A percentile compares a stretch with the other conserved stretches of the same genome.
Evolutionary conservation across 2,113 vertebrate species (phyloP).

Genomic region (Ceuthmochares aereus): DNA sequence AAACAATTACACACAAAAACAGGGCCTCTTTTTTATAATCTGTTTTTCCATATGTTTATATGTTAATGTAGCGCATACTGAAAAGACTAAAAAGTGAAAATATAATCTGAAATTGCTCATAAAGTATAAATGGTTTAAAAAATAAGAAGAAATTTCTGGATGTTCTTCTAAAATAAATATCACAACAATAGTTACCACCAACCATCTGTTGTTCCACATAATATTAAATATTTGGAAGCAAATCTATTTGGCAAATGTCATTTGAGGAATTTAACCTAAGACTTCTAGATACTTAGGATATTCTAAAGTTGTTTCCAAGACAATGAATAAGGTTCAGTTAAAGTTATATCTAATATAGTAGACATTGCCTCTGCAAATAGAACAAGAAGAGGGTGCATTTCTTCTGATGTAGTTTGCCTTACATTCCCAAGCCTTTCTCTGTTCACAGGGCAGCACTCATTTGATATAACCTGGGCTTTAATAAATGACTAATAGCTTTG

Average conservation of each 20-base stretch:
- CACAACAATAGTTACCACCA: background rate
- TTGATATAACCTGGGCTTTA: background rate
- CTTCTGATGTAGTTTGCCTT: background rate
- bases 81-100: background rate
- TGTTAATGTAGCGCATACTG: background rate
- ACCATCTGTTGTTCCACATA: background rate
- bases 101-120: background rate
- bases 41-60: background rate
- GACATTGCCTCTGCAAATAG: background rate
- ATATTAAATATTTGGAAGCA: background rate
- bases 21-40: background rate
- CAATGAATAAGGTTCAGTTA: background rate
- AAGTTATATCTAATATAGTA: background rate
- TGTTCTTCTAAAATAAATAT: background rate
- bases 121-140: background rate
- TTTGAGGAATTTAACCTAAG: background rate
- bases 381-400: background rate
- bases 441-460: background rate
- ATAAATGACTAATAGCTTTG: background rate
- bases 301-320: background rate
- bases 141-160: background rate
- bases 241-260: background rate
- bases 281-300: background rate
- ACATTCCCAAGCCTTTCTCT: background rate
- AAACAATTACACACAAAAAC: background rate